These are phyloP conservation scores for Euplagia quadripunctaria DNA, from an alignment of 2,888 invertebrate species.

Conservation along the genomic window DNA sequence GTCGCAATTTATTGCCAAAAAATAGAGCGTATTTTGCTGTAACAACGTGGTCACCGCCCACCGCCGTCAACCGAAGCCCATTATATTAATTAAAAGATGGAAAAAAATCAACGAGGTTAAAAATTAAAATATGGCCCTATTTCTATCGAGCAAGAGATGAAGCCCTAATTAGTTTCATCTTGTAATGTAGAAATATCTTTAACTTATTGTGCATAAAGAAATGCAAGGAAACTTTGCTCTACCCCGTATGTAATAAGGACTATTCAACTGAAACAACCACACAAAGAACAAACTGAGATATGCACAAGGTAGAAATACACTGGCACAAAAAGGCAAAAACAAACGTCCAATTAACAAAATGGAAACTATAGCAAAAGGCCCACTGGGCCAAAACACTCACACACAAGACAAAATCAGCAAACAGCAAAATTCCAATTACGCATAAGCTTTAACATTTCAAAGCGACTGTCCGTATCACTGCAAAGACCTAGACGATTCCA, in stretches of 20 bases:
- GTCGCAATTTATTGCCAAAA: too few species aligned
- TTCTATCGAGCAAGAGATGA: neutral
- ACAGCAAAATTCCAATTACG: slow-evolving; percentile 54
- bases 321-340: slow-evolving; percentile 17
- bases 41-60: too few species aligned
- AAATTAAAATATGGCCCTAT: neutral
- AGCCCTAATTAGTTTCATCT: neutral
- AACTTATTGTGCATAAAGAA: neutral
- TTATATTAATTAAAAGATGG: too few species aligned
- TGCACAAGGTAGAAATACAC: slow-evolving; percentile 8
- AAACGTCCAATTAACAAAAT: slow-evolving; percentile 25
- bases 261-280: neutral
- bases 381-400: slow-evolving; percentile 26
- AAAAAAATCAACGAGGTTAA: too few species aligned
- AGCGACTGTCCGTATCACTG: slow-evolving; percentile 65
- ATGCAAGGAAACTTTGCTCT: neutral
- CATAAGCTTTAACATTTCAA: slow-evolving; percentile 66
- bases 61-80: too few species aligned
- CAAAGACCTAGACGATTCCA: slow-evolving; percentile 57
- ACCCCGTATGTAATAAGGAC: neutral
- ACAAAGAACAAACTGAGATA: slow-evolving; percentile 5
- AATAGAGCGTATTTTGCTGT: too few species aligned
- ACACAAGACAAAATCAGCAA: slow-evolving; percentile 43
- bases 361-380: slow-evolving; percentile 29
- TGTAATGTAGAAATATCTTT: neutral